Percentiles rank a stretch among this genome's conserved stretches.
phyloP scores from a whole-genome alignment of 2,797 vertebrate species.

The Atherinosoma microstoma region DNA sequence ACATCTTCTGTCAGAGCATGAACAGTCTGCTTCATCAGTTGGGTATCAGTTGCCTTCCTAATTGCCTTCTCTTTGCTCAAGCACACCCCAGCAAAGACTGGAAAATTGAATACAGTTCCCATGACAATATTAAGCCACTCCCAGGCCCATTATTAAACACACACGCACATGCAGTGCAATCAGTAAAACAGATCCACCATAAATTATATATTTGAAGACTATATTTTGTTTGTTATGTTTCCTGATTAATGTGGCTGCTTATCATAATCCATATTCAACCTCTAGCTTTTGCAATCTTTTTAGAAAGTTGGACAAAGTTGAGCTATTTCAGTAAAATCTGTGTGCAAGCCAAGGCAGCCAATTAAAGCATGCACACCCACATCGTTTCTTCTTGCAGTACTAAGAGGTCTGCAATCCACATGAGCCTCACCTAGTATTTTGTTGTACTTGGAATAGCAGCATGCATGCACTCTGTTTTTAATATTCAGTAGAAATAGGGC shows the following conservation, averaged over 20 bases:
- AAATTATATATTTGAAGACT: background rate
- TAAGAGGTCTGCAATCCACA: conserved; percentile 22
- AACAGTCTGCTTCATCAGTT: background rate
- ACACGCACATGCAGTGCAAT: background rate
- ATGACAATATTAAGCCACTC: conserved; percentile 11
- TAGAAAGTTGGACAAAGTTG: background rate
- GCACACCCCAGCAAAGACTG: conserved; percentile 1
- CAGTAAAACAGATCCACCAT: background rate
- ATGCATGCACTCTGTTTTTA: conserved; percentile 37
- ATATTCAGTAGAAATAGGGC: conserved; percentile 60
- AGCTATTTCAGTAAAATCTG: background rate
- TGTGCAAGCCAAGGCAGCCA: background rate
- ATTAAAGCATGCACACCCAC: background rate
- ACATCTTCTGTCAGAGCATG: background rate
- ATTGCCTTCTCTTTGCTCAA: conserved; percentile 22
- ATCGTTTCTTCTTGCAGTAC: conserved; percentile 24
- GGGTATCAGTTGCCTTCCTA: conserved; percentile 14
- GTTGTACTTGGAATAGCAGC: conserved; percentile 66
- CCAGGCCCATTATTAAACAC: background rate
- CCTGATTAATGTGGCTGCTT: background rate
- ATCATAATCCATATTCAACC: background rate
- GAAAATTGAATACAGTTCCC: conserved; percentile 12
- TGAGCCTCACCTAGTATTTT: conserved; percentile 62
- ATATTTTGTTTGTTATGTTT: background rate
- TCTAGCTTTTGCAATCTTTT: background rate